These are phyloP conservation scores for Calyptomena viridis DNA, from an alignment of 2,113 vertebrate genomes.

Conservation along the genomic window DNA sequence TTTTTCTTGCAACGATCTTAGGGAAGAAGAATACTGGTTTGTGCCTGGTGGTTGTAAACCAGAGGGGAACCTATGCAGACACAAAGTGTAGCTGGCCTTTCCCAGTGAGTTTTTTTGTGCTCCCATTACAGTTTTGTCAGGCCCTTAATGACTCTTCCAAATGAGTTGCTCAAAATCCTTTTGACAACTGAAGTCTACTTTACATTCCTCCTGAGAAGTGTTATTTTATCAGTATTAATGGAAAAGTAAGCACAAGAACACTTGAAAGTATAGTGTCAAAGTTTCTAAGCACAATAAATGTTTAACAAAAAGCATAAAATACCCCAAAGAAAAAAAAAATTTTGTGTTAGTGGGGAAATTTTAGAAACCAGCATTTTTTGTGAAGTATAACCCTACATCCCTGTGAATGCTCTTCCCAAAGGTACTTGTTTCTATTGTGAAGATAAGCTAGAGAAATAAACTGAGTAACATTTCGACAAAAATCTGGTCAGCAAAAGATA, in stretches of 20 bases:
- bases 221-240: background rate
- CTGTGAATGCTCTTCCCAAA: background rate
- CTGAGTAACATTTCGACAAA: background rate
- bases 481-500: background rate
- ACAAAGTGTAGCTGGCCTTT: background rate
- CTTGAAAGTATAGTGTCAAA: background rate
- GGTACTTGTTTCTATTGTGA: background rate
- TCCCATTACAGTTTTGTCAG: background rate
- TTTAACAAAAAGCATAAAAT: background rate
- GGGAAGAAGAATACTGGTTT: background rate
- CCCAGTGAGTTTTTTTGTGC: background rate
- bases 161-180: background rate
- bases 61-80: background rate
- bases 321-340: background rate
- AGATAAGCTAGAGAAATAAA: background rate
- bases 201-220: background rate
- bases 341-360: background rate
- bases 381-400: background rate
- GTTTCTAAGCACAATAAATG: background rate
- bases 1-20: background rate
- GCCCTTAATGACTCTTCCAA: background rate
- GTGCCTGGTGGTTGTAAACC: background rate
- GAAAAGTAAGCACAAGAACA: background rate
- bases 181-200: background rate
- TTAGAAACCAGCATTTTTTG: background rate